Evolutionary conservation across 2,888 invertebrate genomes (phyloP).

Genomic region (Melitaea athalia): DNA sequence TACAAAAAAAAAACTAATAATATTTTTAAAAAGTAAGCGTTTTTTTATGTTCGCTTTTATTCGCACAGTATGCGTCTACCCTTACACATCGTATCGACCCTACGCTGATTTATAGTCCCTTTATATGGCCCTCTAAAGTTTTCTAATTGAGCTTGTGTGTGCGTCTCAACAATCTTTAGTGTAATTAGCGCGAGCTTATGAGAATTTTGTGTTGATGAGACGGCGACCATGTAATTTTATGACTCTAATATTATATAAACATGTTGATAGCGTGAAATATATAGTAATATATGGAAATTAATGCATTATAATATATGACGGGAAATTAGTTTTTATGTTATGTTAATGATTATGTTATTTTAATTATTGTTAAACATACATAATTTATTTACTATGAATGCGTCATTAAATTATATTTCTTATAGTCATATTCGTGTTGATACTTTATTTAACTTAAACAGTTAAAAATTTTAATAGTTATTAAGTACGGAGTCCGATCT

Average conservation of each 20-base stretch:
- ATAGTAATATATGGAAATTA: conserved; percentile 9
- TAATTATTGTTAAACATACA: neutral
- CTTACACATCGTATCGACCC: conserved; percentile 65
- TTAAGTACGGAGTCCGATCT: no score
- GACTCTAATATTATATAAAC: conserved; percentile 25
- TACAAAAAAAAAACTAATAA: neutral
- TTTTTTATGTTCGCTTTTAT: conserved; percentile 11
- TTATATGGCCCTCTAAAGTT: conserved; percentile 74
- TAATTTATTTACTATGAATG: neutral
- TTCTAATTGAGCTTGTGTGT: conserved; percentile 72
- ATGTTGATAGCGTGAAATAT: conserved; percentile 11
- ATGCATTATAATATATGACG: neutral
- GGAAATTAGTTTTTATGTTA: neutral
- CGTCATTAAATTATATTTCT: neutral
- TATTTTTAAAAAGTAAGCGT: neutral
- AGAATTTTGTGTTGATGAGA: conserved; percentile 55
- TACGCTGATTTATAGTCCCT: conserved; percentile 73
- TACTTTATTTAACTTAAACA: no score
- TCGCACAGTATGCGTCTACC: conserved; percentile 46
- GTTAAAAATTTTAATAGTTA: no score
- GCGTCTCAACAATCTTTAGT: conserved; percentile 63
- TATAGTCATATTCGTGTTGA: neutral
- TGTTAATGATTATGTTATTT: conserved; percentile 4
- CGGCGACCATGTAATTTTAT: conserved; percentile 38
- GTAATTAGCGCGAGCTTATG: conserved; percentile 71